phyloP scores from a whole-genome alignment of 1,140 invertebrate species.

The Octopus bimaculoides region DNA sequence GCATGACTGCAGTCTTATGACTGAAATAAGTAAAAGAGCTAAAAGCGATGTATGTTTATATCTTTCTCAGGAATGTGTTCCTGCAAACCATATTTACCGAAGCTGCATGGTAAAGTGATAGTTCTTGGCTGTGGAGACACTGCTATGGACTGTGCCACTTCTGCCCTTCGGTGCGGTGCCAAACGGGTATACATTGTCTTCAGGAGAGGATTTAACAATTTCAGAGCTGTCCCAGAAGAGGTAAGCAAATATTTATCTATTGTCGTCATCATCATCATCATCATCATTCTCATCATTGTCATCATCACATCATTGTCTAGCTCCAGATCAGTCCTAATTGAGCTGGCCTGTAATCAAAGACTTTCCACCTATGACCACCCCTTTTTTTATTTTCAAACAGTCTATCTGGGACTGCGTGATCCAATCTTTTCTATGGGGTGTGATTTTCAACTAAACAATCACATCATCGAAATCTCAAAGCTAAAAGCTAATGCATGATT shows the following conservation, averaged over 20 bases:
- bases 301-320: neutral
- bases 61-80: constrained; percentile 69
- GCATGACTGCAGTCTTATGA: no score
- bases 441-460: no score
- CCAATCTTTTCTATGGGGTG: no score
- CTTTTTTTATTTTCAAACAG: no score
- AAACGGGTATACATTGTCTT: constrained; percentile 89
- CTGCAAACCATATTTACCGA: constrained; percentile 74
- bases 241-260: constrained; percentile 56
- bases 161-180: constrained; percentile 91
- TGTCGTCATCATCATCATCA: neutral
- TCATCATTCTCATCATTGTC: neutral
- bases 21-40: no score
- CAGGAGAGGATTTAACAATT: constrained; percentile 85
- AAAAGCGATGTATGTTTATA: no score
- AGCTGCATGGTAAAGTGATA: constrained; percentile 81
- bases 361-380: no score
- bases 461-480: no score
- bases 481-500: no score
- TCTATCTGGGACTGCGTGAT: no score
- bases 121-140: constrained; percentile 97
- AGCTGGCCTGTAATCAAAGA: no score
- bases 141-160: constrained; percentile 98
- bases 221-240: constrained; percentile 96
- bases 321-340: neutral